Conservation (phyloP, 2,888 invertebrate genomes). For the Eueremaeus valkanovi region DNA sequence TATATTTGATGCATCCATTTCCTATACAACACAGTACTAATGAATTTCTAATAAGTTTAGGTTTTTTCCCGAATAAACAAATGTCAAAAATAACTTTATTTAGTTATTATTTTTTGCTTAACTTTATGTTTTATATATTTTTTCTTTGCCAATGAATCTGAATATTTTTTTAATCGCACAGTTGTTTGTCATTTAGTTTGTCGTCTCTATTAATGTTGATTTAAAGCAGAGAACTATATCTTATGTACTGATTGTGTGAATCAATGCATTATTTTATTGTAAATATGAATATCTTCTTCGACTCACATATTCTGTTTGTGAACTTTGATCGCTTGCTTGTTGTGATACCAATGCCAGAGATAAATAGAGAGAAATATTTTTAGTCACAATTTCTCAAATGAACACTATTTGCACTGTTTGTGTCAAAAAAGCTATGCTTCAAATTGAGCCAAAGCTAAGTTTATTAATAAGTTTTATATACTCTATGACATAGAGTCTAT, state of each 20-base stretch:
- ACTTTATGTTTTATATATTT: too few species aligned
- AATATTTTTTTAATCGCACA: too few species aligned
- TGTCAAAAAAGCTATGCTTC: neutral
- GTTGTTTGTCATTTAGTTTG: neutral
- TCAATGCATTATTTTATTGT: constrained; percentile 12
- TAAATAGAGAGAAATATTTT: constrained; percentile 15
- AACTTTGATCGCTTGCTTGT: too few species aligned
- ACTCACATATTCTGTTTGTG: too few species aligned
- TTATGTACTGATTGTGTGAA: neutral
- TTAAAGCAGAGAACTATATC: constrained; percentile 3
- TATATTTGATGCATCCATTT: neutral
- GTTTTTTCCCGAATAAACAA: neutral
- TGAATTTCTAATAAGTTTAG: neutral
- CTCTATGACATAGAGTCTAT: too few species aligned
- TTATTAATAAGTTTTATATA: too few species aligned
- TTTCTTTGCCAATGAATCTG: too few species aligned
- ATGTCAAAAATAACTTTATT: too few species aligned
- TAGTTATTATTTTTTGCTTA: too few species aligned
- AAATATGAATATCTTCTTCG: too few species aligned
- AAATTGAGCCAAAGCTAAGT: too few species aligned
- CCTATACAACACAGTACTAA: neutral
- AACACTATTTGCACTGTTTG: neutral
- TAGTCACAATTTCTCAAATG: neutral
- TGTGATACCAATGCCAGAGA: constrained; percentile 16
- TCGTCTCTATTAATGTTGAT: neutral